Conservation (phyloP, 1,140 invertebrate species). For the Intoshia linei region DNA sequence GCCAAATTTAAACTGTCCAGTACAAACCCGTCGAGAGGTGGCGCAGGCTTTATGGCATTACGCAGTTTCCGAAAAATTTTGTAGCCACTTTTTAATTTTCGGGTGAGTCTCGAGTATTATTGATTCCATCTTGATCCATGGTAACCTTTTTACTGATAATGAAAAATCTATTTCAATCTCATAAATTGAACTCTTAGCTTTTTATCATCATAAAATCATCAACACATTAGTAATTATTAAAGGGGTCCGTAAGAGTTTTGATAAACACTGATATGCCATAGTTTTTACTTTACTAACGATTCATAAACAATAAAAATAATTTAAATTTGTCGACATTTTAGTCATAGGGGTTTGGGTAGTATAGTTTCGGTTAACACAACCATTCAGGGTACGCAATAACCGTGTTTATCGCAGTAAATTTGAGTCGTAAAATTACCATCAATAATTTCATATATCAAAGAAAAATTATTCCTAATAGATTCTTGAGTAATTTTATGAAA, state of each 20-base stretch:
- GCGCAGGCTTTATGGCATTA: too few relatives aligned
- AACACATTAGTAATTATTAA: too few relatives aligned
- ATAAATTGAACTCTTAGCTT: too few relatives aligned
- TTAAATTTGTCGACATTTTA: not conserved
- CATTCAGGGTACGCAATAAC: not conserved
- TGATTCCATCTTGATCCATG: too few relatives aligned
- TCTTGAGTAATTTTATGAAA: constrained; percentile 98
- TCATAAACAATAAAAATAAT: not conserved
- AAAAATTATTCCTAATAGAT: constrained; percentile 99
- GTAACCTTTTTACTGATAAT: too few relatives aligned
- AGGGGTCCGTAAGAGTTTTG: not conserved
- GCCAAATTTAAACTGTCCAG: too few relatives aligned
- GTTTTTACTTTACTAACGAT: not conserved
- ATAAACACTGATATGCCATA: not conserved
- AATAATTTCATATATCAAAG: constrained; percentile 84
- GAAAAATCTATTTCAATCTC: too few relatives aligned
- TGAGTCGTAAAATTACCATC: constrained; percentile 34
- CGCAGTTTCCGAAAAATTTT: too few relatives aligned
- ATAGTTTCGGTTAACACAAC: not conserved
- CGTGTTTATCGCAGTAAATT: not conserved
- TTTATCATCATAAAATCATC: too few relatives aligned
- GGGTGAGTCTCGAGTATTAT: too few relatives aligned
- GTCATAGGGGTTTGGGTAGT: not conserved
- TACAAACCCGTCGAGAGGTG: too few relatives aligned
- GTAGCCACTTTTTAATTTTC: too few relatives aligned